phyloP scores from a whole-genome alignment of 2,797 vertebrate genomes.

The Spatula versicolor region DNA sequence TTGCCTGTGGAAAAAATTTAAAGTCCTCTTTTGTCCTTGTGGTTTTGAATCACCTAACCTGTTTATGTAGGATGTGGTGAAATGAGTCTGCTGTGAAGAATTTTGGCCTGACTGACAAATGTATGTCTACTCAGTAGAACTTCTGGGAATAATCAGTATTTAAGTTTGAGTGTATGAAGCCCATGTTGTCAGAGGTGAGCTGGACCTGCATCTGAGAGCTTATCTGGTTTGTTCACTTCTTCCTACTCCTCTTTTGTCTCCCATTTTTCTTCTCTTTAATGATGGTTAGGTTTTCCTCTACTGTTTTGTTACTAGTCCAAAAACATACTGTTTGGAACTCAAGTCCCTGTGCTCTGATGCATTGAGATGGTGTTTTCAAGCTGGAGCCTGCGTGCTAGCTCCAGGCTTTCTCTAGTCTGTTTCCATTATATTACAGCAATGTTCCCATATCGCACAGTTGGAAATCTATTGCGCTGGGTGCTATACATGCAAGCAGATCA shows the following conservation, averaged over 20 bases:
- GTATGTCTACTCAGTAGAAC: accelerated
- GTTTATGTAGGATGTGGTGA: not conserved
- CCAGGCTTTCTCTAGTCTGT: not conserved
- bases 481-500: not conserved
- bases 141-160: not conserved
- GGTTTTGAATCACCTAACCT: not conserved
- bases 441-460: not conserved
- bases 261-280: not conserved
- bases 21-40: not conserved
- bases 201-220: not conserved
- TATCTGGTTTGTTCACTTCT: not conserved
- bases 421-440: not conserved
- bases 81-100: not conserved
- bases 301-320: not conserved
- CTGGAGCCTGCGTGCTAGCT: not conserved
- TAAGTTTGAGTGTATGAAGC: not conserved
- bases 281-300: not conserved
- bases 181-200: accelerated
- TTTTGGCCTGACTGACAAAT: not conserved
- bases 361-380: not conserved
- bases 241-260: not conserved
- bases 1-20: not conserved
- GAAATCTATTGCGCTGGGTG: not conserved
- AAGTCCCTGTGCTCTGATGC: accelerated
- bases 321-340: not conserved